Conservation (phyloP, 2,113 vertebrate species). For the Sinocyclocheilus grahami region DNA sequence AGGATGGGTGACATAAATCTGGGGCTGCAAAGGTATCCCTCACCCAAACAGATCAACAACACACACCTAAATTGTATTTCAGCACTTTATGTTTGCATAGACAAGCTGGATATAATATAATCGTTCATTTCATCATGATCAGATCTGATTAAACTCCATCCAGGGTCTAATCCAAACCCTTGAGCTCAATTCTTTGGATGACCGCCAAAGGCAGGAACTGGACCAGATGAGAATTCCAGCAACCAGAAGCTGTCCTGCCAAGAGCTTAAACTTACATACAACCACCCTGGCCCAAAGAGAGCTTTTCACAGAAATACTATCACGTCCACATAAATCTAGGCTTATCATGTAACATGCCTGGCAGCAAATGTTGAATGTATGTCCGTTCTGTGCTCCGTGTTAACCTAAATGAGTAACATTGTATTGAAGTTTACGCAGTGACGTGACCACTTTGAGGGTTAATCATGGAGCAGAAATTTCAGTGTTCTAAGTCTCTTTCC, state of each 20-base stretch:
- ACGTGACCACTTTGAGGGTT: conserved; percentile 25
- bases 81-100: conserved; percentile 35
- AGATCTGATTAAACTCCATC: conserved; percentile 41
- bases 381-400: not conserved
- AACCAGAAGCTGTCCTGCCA: conserved; percentile 38
- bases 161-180: conserved; percentile 38
- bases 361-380: not conserved
- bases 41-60: conserved; percentile 27
- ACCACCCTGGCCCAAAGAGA: not conserved
- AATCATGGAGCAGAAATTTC: not conserved
- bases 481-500: not conserved
- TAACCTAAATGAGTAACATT: not conserved
- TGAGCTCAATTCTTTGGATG: conserved; percentile 42
- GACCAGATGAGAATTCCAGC: conserved; percentile 45
- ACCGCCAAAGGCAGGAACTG: conserved; percentile 25
- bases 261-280: conserved; percentile 37
- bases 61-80: conserved; percentile 15
- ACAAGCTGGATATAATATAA: conserved; percentile 37
- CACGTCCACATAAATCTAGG: conserved; percentile 19
- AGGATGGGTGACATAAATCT: conserved; percentile 8
- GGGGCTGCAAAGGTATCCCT: not conserved
- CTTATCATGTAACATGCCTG: conserved; percentile 6
- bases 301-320: conserved; percentile 13
- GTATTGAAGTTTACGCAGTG: not conserved
- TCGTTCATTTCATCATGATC: conserved; percentile 40